These are phyloP conservation scores for Pelecanus crispus DNA, from an alignment of 2,113 vertebrate genomes.

Conservation along the genomic window DNA sequence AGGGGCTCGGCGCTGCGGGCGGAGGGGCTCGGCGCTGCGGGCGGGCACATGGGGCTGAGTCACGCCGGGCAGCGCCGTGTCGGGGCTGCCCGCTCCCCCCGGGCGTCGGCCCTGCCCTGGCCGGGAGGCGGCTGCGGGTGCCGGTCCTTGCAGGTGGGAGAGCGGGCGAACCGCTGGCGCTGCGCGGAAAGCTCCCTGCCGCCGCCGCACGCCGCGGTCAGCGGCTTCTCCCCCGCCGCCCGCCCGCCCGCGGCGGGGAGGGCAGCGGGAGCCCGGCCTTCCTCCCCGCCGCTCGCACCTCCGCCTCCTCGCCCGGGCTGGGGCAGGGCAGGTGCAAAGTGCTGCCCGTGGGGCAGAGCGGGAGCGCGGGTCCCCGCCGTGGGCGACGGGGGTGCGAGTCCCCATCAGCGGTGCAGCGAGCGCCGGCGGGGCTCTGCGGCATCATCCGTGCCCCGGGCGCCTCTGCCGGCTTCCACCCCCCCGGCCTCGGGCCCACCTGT, in stretches of 20 bases:
- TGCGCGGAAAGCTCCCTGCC: neutral
- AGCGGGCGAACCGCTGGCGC: neutral
- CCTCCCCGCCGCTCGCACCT: neutral
- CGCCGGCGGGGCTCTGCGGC: neutral
- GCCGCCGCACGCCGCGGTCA: neutral
- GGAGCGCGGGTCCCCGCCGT: neutral
- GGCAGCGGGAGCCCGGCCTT: neutral
- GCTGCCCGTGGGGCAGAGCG: neutral
- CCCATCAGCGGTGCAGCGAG: rapidly evolving
- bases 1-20: neutral
- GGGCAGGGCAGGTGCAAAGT: neutral
- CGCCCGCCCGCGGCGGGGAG: neutral
- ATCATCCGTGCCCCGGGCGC: no score
- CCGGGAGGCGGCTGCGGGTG: neutral
- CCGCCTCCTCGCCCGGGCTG: neutral
- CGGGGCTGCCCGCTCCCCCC: neutral
- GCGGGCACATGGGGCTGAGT: neutral
- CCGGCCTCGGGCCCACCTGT: neutral
- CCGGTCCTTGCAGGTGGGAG: neutral
- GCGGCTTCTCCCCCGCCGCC: neutral
- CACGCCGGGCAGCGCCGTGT: neutral
- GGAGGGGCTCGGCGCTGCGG: neutral
- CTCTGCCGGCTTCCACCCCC: neutral
- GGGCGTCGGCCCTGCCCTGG: neutral
- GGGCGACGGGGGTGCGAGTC: neutral